Evolutionary conservation across 1,140 invertebrate species (phyloP).

Genomic region (Drosophila kepulauana): DNA sequence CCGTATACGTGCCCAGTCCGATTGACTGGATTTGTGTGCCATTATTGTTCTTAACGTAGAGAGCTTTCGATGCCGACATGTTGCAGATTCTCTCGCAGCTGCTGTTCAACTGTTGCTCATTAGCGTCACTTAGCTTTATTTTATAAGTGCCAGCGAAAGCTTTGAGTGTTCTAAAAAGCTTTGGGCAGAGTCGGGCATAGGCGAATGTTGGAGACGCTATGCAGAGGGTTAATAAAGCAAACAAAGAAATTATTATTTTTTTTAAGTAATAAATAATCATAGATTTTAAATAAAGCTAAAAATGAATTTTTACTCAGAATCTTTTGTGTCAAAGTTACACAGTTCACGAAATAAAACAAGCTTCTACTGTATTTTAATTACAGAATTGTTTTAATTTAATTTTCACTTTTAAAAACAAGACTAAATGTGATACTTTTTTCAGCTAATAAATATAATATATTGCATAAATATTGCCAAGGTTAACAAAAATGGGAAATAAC

Average conservation of each 20-base stretch:
- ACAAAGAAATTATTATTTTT: not conserved
- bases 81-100: conserved; percentile 31
- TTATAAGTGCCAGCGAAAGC: conserved; percentile 45
- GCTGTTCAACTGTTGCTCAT: conserved; percentile 49
- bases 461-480: too few relatives aligned
- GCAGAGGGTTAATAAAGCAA: not conserved
- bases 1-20: conserved; percentile 92
- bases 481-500: too few relatives aligned
- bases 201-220: not conserved
- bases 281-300: too few relatives aligned
- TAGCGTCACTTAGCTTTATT: conserved; percentile 4
- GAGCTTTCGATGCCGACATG: conserved; percentile 68
- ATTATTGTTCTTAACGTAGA: conserved; percentile 87
- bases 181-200: not conserved
- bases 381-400: too few relatives aligned
- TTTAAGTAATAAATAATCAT: too few relatives aligned
- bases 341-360: too few relatives aligned
- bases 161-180: conserved; percentile 34
- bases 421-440: too few relatives aligned
- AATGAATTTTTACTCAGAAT: too few relatives aligned
- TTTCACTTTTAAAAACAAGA: too few relatives aligned
- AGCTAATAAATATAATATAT: too few relatives aligned
- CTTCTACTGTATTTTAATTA: too few relatives aligned
- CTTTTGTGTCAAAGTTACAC: too few relatives aligned
- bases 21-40: conserved; percentile 89